Conservation (phyloP, 1,140 invertebrate species). For the Cryptotermes secundus region DNA sequence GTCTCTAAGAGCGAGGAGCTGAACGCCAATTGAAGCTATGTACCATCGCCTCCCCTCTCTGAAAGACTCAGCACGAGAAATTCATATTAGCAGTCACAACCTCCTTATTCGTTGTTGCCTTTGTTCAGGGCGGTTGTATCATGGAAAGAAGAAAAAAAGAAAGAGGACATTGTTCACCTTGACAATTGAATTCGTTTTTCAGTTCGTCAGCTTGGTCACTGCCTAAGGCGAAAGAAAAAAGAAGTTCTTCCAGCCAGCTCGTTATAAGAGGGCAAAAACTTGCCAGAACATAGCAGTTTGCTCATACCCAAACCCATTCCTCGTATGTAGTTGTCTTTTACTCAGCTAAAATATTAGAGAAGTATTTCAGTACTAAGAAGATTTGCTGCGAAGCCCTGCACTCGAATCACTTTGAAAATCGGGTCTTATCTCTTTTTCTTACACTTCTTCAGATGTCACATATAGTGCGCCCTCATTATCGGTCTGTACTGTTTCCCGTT, state of each 20-base stretch:
- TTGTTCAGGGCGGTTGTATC: not conserved
- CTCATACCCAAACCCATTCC: not conserved
- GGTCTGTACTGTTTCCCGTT: not conserved
- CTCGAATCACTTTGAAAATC: not conserved
- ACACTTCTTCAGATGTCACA: not conserved
- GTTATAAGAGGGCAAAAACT: not conserved
- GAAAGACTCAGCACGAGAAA: not conserved
- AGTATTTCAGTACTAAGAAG: not conserved
- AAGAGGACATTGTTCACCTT: conserved; percentile 11
- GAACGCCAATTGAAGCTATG: not conserved
- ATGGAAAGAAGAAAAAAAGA: not conserved
- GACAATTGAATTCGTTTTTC: conserved; percentile 3
- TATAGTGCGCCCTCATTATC: not conserved
- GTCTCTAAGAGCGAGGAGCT: too few relatives aligned
- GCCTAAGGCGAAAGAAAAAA: not conserved
- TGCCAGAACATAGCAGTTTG: not conserved
- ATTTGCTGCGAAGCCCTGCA: not conserved
- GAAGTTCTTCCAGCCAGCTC: not conserved
- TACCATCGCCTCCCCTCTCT: not conserved
- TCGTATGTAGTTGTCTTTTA: not conserved
- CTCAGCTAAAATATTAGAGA: not conserved
- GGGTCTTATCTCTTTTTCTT: not conserved
- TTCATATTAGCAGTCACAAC: not conserved
- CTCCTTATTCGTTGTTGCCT: conserved; percentile 1
- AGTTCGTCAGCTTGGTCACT: not conserved